Percentiles rank a stretch among this genome's conserved stretches.
These are phyloP conservation scores for Rafetus swinhoei DNA, from an alignment of 2,113 vertebrate species.

Conservation along the genomic window DNA sequence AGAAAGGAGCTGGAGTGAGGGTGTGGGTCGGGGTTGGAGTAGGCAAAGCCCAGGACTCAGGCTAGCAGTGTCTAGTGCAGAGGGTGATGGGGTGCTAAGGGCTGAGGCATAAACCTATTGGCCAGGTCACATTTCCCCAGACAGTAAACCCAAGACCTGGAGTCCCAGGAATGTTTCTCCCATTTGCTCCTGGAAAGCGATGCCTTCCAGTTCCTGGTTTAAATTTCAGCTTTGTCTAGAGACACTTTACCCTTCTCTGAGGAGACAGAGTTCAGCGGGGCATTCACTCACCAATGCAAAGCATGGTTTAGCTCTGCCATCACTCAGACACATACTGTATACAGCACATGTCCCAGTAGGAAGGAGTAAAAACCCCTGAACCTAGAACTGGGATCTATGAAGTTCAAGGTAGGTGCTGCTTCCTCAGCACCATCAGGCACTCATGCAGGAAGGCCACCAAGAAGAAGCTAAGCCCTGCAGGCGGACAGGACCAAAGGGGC, in stretches of 20 bases:
- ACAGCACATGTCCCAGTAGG: neutral
- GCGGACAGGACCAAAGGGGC: no score
- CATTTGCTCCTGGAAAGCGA: no score
- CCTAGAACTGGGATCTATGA: neutral
- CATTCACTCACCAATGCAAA: neutral
- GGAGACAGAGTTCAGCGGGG: neutral
- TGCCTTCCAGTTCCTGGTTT: no score
- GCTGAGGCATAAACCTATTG: neutral
- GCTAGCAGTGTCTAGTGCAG: neutral
- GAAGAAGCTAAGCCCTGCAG: neutral
- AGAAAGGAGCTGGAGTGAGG: neutral
- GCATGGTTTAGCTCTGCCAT: neutral
- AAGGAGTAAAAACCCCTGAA: neutral
- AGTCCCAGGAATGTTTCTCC: no score
- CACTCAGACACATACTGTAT: neutral
- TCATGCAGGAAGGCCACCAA: neutral
- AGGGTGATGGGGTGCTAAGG: neutral
- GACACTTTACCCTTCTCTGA: no score
- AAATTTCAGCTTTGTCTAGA: no score
- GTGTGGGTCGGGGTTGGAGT: neutral
- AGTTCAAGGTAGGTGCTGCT: no score
- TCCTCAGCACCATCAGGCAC: neutral
- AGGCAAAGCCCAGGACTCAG: neutral
- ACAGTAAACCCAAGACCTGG: neutral
- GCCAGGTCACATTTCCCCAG: neutral